Evolutionary conservation across 2,888 invertebrate genomes (phyloP).

Genomic region (Malthinus flaveolus): DNA sequence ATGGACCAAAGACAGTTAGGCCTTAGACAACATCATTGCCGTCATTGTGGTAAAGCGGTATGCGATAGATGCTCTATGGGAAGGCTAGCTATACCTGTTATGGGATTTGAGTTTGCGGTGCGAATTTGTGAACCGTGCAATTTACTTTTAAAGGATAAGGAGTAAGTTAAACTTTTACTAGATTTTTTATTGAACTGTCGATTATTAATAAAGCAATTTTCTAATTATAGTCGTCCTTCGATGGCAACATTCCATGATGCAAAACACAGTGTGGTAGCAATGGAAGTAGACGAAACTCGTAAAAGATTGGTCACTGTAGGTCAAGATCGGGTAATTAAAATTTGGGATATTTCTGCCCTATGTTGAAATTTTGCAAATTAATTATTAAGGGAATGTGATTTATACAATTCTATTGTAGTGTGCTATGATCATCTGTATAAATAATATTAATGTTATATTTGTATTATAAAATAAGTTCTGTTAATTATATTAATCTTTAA

Average conservation of each 20-base stretch:
- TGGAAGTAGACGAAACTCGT: constrained; percentile 88
- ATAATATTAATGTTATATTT: constrained; percentile 45
- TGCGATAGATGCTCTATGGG: constrained; percentile 91
- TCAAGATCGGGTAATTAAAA: constrained; percentile 92
- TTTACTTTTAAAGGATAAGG: constrained; percentile 77
- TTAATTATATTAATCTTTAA: constrained; percentile 24
- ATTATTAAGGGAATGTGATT: constrained; percentile 50
- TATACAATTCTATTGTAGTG: constrained; percentile 41
- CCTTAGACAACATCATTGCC: constrained; percentile 87
- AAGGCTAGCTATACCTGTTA: constrained; percentile 86
- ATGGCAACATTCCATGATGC: constrained; percentile 95
- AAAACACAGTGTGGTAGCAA: constrained; percentile 85
- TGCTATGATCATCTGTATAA: constrained; percentile 45
- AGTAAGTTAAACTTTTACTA: constrained; percentile 66
- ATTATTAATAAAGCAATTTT: background rate
- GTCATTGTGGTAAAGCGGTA: constrained; percentile 93
- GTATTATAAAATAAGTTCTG: constrained; percentile 45
- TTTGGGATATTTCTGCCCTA: constrained; percentile 80
- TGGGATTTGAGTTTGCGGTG: constrained; percentile 98
- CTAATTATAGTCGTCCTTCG: constrained; percentile 75
- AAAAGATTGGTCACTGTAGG: constrained; percentile 91
- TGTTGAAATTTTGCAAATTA: constrained; percentile 40
- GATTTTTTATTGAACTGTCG: background rate
- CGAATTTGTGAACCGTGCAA: constrained; percentile 94
- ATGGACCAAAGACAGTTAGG: constrained; percentile 95